Percentiles rank a stretch among this genome's conserved stretches.
These are phyloP conservation scores for Ashinkailepas kermadecensis DNA, from an alignment of 2,888 invertebrate genomes.

Conservation along the genomic window DNA sequence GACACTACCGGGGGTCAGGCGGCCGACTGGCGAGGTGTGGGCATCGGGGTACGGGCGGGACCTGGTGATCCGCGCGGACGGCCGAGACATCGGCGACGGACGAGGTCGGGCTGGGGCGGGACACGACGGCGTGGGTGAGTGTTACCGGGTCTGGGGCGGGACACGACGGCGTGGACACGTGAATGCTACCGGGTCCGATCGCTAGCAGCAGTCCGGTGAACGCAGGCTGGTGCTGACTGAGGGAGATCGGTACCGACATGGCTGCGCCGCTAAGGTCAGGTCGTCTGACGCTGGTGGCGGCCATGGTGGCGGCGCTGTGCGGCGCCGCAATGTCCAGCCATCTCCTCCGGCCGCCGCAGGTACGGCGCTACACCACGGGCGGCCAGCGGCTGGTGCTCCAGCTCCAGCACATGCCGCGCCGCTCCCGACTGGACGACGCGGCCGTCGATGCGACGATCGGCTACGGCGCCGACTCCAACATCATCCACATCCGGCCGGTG, in stretches of 20 bases:
- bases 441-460: neutral
- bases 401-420: neutral
- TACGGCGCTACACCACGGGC: slow-evolving; percentile 8
- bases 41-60: no score
- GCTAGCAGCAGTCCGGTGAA: no score
- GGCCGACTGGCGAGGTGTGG: no score
- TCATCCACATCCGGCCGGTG: neutral
- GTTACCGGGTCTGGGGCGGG: no score
- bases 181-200: no score
- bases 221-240: no score
- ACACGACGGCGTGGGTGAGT: no score
- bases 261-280: neutral
- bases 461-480: neutral
- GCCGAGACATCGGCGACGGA: no score
- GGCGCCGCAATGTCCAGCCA: neutral
- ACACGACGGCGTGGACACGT: no score
- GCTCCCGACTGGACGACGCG: neutral
- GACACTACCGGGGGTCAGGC: no score
- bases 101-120: no score
- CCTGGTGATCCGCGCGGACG: no score
- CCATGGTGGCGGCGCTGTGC: neutral
- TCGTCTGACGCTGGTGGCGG: neutral
- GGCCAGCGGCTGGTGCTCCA: neutral
- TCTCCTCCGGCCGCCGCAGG: neutral
- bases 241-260: neutral